Evolutionary conservation across 2,888 invertebrate species (phyloP).

Genomic region (Sphaerophoria rueppellii): DNA sequence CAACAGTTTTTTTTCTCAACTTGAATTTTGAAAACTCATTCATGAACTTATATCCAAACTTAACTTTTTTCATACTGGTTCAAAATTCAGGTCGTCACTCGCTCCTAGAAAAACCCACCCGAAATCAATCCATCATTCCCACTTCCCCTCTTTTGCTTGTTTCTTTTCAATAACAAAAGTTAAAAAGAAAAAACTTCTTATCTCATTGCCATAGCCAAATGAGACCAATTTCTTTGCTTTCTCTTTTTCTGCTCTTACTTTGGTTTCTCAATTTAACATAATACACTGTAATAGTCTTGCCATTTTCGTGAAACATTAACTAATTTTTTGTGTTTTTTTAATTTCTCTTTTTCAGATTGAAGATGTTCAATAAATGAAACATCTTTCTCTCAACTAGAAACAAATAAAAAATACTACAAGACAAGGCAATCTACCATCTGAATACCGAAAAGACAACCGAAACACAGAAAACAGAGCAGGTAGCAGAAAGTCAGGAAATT

Average conservation of each 20-base stretch:
- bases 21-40: too few relatives aligned
- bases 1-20: too few relatives aligned
- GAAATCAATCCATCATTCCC: too few relatives aligned
- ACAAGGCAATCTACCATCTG: background rate
- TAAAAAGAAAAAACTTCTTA: too few relatives aligned
- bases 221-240: background rate
- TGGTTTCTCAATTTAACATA: constrained; percentile 30
- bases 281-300: background rate
- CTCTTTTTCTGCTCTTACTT: background rate
- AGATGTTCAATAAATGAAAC: constrained; percentile 48
- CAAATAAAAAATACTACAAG: background rate
- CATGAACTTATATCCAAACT: too few relatives aligned
- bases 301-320: constrained; percentile 17
- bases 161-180: too few relatives aligned
- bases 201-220: constrained; percentile 28
- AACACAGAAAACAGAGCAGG: constrained; percentile 33
- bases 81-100: too few relatives aligned
- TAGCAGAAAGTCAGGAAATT: constrained; percentile 68
- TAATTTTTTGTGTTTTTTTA: constrained; percentile 29
- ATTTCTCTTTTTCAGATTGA: constrained; percentile 27
- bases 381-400: constrained; percentile 26
- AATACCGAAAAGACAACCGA: background rate
- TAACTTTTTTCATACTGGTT: too few relatives aligned
- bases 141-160: too few relatives aligned
- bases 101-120: too few relatives aligned